Percentiles rank a stretch among this genome's conserved stretches.
Conservation (phyloP, 2,797 vertebrate genomes). For the Leptoclinus maculatus region DNA sequence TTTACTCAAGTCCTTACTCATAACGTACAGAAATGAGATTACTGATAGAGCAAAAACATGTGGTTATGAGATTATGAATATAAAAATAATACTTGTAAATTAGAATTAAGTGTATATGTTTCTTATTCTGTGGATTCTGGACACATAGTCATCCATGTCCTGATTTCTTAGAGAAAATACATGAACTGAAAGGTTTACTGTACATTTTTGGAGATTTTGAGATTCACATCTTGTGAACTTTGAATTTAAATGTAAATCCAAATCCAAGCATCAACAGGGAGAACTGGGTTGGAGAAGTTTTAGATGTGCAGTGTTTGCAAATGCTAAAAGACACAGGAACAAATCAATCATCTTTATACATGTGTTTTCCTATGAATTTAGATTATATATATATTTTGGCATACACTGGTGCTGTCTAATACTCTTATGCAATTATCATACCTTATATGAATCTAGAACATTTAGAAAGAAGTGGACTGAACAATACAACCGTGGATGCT, state of each 20-base stretch:
- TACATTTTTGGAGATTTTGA: neutral
- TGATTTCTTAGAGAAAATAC: constrained; percentile 2
- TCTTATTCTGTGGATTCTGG: neutral
- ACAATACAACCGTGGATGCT: neutral
- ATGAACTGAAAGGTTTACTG: neutral
- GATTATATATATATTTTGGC: neutral
- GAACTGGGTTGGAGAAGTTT: neutral
- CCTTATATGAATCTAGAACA: constrained; percentile 48
- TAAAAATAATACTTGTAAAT: neutral
- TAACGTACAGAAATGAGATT: neutral
- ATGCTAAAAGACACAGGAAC: neutral
- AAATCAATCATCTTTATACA: neutral
- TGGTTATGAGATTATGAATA: neutral
- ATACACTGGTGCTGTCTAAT: neutral
- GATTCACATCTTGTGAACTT: neutral
- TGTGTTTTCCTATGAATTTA: neutral
- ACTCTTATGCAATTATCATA: neutral
- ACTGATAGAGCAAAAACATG: neutral
- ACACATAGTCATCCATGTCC: neutral
- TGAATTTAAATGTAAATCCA: neutral
- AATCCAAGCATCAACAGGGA: neutral
- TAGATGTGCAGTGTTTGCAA: neutral
- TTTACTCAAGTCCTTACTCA: neutral
- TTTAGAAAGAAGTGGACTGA: constrained; percentile 39
- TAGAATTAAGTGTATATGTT: neutral